A percentile compares a stretch with the other conserved stretches of the same genome.
phyloP scores from a whole-genome alignment of 2,113 vertebrate genomes.

The Silurus glanis region DNA sequence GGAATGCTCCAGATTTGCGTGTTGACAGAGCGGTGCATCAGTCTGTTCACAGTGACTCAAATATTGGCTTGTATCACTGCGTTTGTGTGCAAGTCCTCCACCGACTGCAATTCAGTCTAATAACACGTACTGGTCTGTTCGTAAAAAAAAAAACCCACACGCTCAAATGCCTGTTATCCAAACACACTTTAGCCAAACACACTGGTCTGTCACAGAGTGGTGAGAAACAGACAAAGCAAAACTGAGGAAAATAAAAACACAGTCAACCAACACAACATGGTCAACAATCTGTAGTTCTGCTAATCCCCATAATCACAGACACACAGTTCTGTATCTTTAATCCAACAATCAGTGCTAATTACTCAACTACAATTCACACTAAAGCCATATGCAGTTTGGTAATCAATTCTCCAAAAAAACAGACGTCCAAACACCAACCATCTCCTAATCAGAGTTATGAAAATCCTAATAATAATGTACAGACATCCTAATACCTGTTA shows the following conservation, averaged over 20 bases:
- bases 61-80: conserved; percentile 14
- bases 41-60: conserved; percentile 3
- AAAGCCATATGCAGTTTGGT: background rate
- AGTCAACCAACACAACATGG: background rate
- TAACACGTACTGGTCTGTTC: background rate
- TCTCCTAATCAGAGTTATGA: background rate
- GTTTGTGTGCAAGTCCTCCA: background rate
- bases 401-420: background rate
- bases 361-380: background rate
- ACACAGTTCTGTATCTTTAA: background rate
- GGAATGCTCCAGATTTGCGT: background rate
- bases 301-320: background rate
- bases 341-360: background rate
- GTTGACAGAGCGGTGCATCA: conserved; percentile 25
- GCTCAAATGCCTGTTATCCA: background rate
- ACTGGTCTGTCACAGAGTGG: background rate
- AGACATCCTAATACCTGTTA: background rate
- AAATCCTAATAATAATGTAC: background rate
- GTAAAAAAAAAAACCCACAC: background rate
- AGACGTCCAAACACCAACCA: background rate
- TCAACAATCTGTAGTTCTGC: background rate
- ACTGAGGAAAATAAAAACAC: background rate
- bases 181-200: background rate
- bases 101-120: background rate
- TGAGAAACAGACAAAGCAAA: background rate